phyloP scores from a whole-genome alignment of 2,888 invertebrate species.

The Cosmia trapezina region DNA sequence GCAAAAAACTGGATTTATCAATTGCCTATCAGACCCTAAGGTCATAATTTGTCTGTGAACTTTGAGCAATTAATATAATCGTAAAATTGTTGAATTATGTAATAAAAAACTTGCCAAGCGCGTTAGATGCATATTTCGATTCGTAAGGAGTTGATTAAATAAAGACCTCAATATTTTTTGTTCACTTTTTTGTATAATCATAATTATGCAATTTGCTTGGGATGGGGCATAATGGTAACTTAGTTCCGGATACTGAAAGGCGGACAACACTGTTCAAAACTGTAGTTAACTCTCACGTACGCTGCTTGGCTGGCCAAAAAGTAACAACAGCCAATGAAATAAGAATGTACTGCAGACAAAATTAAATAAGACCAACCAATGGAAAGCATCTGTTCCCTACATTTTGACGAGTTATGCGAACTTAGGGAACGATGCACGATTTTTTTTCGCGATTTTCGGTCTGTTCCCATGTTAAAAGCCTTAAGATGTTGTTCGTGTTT shows the following conservation, averaged over 20 bases:
- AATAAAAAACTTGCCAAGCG: background rate
- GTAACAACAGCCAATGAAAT: no score
- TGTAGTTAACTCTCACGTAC: background rate
- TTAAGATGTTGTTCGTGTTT: no score
- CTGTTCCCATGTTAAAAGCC: no score
- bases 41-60: conserved; percentile 5
- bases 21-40: background rate
- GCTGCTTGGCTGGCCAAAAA: background rate
- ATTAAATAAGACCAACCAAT: no score
- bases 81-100: background rate
- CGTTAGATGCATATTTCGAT: background rate
- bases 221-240: background rate
- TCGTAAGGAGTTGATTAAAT: background rate
- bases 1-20: background rate
- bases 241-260: background rate
- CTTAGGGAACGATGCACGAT: no score
- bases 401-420: no score
- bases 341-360: no score
- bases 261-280: background rate
- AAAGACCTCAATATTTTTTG: background rate
- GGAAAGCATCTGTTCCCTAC: no score
- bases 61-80: conserved; percentile 8
- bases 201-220: background rate
- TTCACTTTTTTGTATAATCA: background rate
- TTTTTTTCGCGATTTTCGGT: no score